Conservation (phyloP, 2,113 vertebrate genomes). For the Perognathus longimembris region DNA sequence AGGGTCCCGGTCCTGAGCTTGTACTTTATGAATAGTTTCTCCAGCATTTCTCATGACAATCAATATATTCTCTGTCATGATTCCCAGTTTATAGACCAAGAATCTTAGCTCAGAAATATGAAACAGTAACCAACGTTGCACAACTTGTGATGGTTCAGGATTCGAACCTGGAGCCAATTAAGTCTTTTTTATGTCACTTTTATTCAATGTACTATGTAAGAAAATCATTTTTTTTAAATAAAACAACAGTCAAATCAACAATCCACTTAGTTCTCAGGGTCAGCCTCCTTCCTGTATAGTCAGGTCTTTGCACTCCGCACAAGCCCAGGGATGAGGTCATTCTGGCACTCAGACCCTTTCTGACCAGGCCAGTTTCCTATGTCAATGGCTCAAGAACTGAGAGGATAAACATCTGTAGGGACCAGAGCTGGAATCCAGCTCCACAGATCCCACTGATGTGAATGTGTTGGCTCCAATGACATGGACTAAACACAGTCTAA, state of each 20-base stretch:
- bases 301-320: conserved; percentile 63
- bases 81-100: background rate
- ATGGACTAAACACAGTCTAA: conserved; percentile 79
- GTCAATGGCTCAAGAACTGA: conserved; percentile 81
- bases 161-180: conserved; percentile 35
- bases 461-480: conserved; percentile 79
- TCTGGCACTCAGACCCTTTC: conserved; percentile 75
- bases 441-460: conserved; percentile 71
- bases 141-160: background rate
- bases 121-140: background rate
- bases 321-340: conserved; percentile 75
- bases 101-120: conserved; percentile 39
- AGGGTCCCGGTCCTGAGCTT: background rate
- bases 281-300: conserved; percentile 65
- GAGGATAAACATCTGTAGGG: conserved; percentile 83
- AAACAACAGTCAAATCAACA: conserved; percentile 3
- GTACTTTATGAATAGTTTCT: background rate
- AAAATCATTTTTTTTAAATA: background rate
- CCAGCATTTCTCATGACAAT: background rate
- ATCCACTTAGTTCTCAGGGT: conserved; percentile 18
- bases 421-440: conserved; percentile 79
- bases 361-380: conserved; percentile 83
- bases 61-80: background rate
- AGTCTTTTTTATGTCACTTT: conserved; percentile 21
- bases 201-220: conserved; percentile 18